These are phyloP conservation scores for Rhadina sibilatrix DNA, from an alignment of 2,113 vertebrate species.

Conservation along the genomic window DNA sequence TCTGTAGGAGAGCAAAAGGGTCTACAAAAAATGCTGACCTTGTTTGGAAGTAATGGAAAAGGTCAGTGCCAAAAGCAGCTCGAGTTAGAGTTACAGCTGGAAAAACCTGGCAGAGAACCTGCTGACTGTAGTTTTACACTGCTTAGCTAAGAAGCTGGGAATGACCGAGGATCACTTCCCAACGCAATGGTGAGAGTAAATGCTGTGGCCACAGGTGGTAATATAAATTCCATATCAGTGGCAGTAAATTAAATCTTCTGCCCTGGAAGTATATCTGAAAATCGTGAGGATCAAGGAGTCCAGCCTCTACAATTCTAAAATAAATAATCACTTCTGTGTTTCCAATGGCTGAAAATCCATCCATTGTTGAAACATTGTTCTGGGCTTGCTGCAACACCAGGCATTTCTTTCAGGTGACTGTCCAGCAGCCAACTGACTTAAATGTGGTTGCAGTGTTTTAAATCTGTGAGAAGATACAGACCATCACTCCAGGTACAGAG, in stretches of 20 bases:
- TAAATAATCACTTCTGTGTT: neutral
- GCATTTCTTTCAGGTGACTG: neutral
- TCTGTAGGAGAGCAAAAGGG: neutral
- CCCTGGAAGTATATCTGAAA: neutral
- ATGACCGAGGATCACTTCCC: neutral
- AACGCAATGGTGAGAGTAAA: neutral
- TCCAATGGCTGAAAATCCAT: neutral
- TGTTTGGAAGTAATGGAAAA: constrained; percentile 27
- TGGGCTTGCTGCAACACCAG: neutral
- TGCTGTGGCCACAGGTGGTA: neutral
- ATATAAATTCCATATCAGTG: neutral
- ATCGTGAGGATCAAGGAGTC: neutral
- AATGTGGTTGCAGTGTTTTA: neutral
- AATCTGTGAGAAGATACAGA: neutral
- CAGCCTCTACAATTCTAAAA: neutral
- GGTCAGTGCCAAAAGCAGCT: constrained; percentile 5
- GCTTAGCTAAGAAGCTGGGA: neutral
- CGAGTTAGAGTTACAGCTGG: neutral
- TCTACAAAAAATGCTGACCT: constrained; percentile 2
- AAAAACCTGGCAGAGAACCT: neutral
- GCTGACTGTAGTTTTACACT: neutral
- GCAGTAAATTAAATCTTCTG: neutral
- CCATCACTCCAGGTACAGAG: neutral
- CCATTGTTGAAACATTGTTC: neutral
- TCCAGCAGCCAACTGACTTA: neutral